Conservation (phyloP, 2,797 vertebrate species). For the Syngnathus rostellatus region DNA sequence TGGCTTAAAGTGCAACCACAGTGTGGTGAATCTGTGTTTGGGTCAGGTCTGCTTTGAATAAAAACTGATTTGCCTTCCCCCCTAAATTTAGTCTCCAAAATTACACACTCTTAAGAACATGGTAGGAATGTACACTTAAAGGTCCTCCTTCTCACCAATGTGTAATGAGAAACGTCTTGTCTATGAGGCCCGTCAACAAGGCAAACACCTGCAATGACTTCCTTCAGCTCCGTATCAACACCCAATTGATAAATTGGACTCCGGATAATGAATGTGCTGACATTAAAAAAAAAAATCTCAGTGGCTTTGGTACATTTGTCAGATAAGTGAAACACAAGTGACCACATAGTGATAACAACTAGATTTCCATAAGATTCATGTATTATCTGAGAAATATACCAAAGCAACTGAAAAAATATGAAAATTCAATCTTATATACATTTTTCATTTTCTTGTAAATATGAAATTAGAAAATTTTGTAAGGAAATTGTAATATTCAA, state of each 20-base stretch:
- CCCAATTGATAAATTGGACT: constrained; percentile 36
- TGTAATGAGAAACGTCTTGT: constrained; percentile 69
- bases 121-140: constrained; percentile 59
- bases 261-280: constrained; percentile 10
- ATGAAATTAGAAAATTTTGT: too few relatives aligned
- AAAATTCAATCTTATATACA: too few relatives aligned
- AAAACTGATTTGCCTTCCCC: constrained; percentile 68
- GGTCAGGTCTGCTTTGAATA: constrained; percentile 77
- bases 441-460: too few relatives aligned
- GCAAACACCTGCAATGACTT: constrained; percentile 74
- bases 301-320: too few relatives aligned
- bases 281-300: too few relatives aligned
- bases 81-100: constrained; percentile 70
- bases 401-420: too few relatives aligned
- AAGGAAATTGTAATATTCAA: too few relatives aligned
- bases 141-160: constrained; percentile 56
- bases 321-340: too few relatives aligned
- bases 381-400: too few relatives aligned
- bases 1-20: constrained; percentile 73
- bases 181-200: constrained; percentile 57
- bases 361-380: too few relatives aligned
- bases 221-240: constrained; percentile 66
- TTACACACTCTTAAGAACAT: constrained; percentile 68
- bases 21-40: constrained; percentile 72
- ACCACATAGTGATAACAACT: too few relatives aligned